Conservation (phyloP, 2,888 invertebrate species). For the Stenodera caucasica region DNA sequence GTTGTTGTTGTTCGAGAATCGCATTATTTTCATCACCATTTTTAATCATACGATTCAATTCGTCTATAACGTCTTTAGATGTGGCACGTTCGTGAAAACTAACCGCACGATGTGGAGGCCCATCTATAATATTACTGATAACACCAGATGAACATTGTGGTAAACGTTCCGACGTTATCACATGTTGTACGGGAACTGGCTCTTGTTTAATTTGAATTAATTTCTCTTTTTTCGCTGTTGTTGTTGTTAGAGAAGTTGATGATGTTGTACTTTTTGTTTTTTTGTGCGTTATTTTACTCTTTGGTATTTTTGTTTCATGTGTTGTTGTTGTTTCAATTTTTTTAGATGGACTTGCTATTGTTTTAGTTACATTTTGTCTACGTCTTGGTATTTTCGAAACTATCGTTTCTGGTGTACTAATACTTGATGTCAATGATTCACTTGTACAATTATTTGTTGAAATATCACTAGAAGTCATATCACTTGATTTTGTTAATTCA, state of each 20-base stretch:
- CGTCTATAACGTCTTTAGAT: conserved; percentile 76
- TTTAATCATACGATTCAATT: conserved; percentile 67
- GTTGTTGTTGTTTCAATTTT: conserved; percentile 50
- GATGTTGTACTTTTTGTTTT: conserved; percentile 51
- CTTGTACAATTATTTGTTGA: conserved; percentile 60
- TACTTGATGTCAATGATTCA: conserved; percentile 67
- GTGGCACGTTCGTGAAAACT: conserved; percentile 75
- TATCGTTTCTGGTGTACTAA: conserved; percentile 72
- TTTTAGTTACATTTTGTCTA: conserved; percentile 36
- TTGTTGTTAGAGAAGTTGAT: conserved; percentile 43
- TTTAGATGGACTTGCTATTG: conserved; percentile 50
- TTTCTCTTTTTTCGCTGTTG: conserved; percentile 40
- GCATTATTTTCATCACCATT: conserved; percentile 57
- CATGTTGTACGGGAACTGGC: conserved; percentile 41
- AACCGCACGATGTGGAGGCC: conserved; percentile 61
- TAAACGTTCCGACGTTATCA: conserved; percentile 52
- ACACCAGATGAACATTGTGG: conserved; percentile 50
- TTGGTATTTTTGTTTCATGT: conserved; percentile 55
- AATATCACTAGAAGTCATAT: conserved; percentile 47
- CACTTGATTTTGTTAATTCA: conserved; percentile 47
- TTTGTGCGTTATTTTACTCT: conserved; percentile 61
- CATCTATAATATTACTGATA: conserved; percentile 55
- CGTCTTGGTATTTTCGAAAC: conserved; percentile 62
- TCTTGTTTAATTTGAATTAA: conserved; percentile 40
- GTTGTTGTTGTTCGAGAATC: neutral